Base-by-base conservation (phyloP, 2,888 invertebrate species). In the Frankliniella intonsa region DNA sequence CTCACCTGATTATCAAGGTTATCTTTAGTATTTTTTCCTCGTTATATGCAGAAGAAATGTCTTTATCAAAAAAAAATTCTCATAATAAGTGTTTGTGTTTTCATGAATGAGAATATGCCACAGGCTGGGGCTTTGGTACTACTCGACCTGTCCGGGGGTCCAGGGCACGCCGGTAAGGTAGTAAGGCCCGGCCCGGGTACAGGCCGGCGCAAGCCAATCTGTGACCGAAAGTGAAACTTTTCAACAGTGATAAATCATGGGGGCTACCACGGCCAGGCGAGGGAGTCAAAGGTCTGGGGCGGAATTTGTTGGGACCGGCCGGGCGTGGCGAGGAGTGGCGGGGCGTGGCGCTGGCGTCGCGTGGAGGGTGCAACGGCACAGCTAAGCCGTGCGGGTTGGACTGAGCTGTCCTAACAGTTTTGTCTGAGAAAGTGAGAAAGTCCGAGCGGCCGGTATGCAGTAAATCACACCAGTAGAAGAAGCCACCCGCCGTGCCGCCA, bases 361-460 rank as follows among this genome's bases (percentile, higher is more conserved):
- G 25, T n/a, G 17, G 62, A 17, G 62, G 62, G 69, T 76, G 69
- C 69, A 76, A 76, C 69, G 69, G 25, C 69, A 76, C 25, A 25
- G 25, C 22, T 62, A 62, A 62, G 62, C 62, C 62, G 62, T 62
- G n/a, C 62, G 62, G 62, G 25, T 12, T 22, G 69, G 25, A 76
- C 25, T 76, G 69, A 76, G 69, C 69, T 76, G 69, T 76, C 69
- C 69, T 76, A 25, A 76, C 69, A 76, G 69, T 76, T 76, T 76
- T 76, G 69, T 76, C 69, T 76, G 69, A 76, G 69, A 76, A 76
- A 76, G 69, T 76, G 69, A 76, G 69, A 76, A 76, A 76, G 69
- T 76, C 69, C 69, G 69, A 76, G 69, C 25, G 69, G 62, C 62
- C 25, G 69, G 25, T 25, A 38, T 38, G 69, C 69, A 76, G 22